A percentile compares a stretch with the other conserved stretches of the same genome.
These are phyloP conservation scores for Andrena bucephala DNA, from an alignment of 2,888 invertebrate species.

Conservation along the genomic window DNA sequence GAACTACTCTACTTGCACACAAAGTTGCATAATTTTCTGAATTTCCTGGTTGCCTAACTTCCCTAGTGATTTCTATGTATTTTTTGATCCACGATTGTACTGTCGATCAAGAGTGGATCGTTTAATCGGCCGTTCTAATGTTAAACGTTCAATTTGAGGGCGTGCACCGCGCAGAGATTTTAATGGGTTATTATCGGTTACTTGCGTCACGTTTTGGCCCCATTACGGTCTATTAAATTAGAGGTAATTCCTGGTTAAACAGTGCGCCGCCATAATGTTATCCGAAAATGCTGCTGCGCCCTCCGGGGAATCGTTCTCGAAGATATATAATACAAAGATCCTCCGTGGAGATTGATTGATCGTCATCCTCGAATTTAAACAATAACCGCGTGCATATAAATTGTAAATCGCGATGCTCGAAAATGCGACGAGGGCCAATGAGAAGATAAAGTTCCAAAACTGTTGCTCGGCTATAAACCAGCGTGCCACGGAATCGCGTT, in stretches of 20 bases:
- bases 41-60: neutral
- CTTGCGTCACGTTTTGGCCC: constrained; percentile 66
- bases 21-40: too few species aligned
- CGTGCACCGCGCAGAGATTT: constrained; percentile 52
- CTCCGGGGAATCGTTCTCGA: constrained; percentile 1
- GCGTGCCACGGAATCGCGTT: neutral
- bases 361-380: too few species aligned
- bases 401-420: too few species aligned
- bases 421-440: too few species aligned
- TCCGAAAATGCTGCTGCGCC: constrained; percentile 36
- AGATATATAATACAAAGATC: too few species aligned
- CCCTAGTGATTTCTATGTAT: neutral
- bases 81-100: neutral
- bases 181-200: constrained; percentile 66
- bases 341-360: too few species aligned
- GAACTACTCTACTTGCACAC: too few species aligned
- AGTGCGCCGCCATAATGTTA: constrained; percentile 52
- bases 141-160: constrained; percentile 52
- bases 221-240: constrained; percentile 68
- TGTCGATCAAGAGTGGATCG: neutral
- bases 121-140: constrained; percentile 39
- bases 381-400: too few species aligned
- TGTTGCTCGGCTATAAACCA: constrained; percentile 34
- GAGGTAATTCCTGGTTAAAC: constrained; percentile 65
- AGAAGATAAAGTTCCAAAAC: neutral